A percentile compares a stretch with the other conserved stretches of the same genome.
Conservation (phyloP, 2,113 vertebrate species). For the Baryphthengus martii region DNA sequence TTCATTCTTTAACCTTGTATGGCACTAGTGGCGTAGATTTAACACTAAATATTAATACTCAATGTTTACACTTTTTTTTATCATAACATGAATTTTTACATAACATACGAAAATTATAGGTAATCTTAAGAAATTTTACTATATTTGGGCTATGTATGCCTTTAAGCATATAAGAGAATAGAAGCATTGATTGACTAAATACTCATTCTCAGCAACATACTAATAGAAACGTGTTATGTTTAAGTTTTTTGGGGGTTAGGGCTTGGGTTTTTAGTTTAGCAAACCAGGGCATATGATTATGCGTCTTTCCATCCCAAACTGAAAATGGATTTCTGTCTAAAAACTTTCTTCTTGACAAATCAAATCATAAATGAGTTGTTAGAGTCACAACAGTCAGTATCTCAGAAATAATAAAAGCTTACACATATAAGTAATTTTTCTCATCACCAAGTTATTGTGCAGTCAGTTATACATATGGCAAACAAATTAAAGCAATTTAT, state of each 20-base stretch:
- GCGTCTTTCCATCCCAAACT: neutral
- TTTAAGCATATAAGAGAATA: neutral
- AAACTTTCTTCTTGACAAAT: neutral
- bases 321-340: neutral
- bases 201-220: neutral
- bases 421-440: constrained; percentile 31
- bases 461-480: constrained; percentile 47
- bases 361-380: neutral
- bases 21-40: neutral
- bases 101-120: too few relatives aligned
- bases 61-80: neutral
- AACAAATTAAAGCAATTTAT: constrained; percentile 15
- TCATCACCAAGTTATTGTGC: neutral
- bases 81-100: neutral
- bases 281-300: neutral
- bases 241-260: neutral
- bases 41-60: neutral
- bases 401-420: neutral
- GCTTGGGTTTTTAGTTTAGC: neutral
- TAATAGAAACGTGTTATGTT: neutral
- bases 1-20: neutral
- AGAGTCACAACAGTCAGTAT: neutral
- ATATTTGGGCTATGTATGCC: neutral
- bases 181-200: neutral
- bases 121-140: neutral